Evolutionary conservation across 2,888 invertebrate species (phyloP), one percentile per base, ranked within the genome.

Genomic region (Clusia tigrina): DNA sequence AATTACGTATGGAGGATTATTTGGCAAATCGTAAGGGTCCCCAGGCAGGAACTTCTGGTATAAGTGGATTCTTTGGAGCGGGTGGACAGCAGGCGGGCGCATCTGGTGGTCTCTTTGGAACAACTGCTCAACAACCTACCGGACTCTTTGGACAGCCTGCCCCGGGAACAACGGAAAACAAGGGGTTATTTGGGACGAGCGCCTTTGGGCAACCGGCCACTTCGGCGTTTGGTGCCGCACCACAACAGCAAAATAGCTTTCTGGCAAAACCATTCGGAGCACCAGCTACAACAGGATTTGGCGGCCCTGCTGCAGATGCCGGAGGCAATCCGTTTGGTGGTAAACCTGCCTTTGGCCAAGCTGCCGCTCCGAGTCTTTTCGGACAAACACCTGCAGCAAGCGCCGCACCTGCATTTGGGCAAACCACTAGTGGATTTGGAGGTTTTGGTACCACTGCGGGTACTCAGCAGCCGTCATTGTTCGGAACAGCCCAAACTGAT

Each of bases 1-100:
- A 99, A 81, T 85, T 99, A 2, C 89, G 98, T 10, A 85, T 92
- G 60, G 98, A 98, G 78, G 98, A 99, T 84, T 99, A 99, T 81
- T 84, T 88, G 23, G 93, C 93, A 0, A 94, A 94, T 58, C 86
- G 97, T 2, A 98, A 98, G 85, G 95, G 96, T 42, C 86, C 85
- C 18, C 86, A 86, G 71, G 81, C 85, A 26, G 78, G 84, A 0
- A 68, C 78, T 0, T 66, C 74, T 0, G 67, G 65, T 1, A 70
- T 77, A 1, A 67, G 77, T 5, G 85, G 85, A 1, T 79, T 89
- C 53, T 89, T 89, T 72, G 87, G 88, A 0, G 66, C 83, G 23
- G 68, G 81, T 3, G 77, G 83, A 6, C 85, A 85, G 67, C 71
- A 78, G 0, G 80, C 84, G 0, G 74, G 78, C 1, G 63, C 80